Conservation (phyloP, 2,113 vertebrate genomes). For the Suricata suricatta region DNA sequence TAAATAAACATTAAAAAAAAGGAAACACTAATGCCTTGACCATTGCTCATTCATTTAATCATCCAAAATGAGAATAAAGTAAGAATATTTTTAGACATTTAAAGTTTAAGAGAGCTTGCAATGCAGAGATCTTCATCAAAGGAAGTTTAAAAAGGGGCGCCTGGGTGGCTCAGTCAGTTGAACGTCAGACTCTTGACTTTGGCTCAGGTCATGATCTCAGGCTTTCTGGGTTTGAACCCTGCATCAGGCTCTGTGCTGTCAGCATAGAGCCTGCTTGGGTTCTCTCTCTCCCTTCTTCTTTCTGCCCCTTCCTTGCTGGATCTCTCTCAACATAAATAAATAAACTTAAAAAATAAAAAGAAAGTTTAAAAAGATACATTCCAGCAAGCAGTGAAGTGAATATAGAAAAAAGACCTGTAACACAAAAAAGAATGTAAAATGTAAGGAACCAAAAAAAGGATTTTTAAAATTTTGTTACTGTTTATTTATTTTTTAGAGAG, state of each 20-base stretch:
- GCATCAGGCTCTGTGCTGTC: no score
- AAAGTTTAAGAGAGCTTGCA: neutral
- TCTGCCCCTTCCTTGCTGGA: no score
- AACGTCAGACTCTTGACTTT: no score
- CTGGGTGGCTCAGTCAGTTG: no score
- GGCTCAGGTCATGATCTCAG: no score
- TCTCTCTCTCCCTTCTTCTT: no score
- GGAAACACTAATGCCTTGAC: neutral
- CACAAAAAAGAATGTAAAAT: neutral
- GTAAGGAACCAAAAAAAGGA: neutral
- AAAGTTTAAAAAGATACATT: neutral
- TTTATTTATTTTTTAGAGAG: no score
- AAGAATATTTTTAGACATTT: neutral
- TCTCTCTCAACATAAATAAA: no score
- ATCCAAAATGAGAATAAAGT: neutral
- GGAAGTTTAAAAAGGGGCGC: neutral
- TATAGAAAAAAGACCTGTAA: neutral
- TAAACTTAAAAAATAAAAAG: no score
- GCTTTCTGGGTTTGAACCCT: no score
- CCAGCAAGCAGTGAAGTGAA: neutral
- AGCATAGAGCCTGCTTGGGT: no score
- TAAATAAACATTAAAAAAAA: no score
- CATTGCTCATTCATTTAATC: neutral
- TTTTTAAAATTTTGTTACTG: neutral
- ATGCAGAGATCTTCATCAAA: neutral